phyloP scores from a whole-genome alignment of 2,888 invertebrate species.

The Eristalis pertinax region DNA sequence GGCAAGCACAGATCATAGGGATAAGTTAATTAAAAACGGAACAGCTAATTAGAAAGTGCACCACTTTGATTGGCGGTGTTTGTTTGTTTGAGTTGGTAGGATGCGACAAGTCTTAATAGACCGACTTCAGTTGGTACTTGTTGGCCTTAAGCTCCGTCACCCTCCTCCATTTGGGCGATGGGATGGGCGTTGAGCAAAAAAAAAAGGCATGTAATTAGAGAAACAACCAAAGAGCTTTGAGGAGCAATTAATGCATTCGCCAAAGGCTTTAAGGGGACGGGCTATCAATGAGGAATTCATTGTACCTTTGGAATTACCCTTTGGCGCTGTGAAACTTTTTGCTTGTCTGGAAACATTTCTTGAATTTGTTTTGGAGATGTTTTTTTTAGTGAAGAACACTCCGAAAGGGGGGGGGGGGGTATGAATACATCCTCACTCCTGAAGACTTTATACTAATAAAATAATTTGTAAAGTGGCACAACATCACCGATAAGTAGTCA shows the following conservation, averaged over 20 bases:
- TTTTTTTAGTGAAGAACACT: no score
- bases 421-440: no score
- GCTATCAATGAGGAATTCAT: neutral
- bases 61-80: conserved; percentile 53
- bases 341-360: no score
- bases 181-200: conserved; percentile 14
- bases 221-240: conserved; percentile 28
- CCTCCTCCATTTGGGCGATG: neutral
- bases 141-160: conserved; percentile 33
- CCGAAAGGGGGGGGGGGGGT: no score
- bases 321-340: neutral
- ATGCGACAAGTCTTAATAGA: conserved; percentile 20
- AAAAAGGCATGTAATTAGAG: conserved; percentile 34
- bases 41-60: conserved; percentile 68
- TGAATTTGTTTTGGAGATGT: no score
- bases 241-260: conserved; percentile 37
- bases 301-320: neutral
- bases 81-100: conserved; percentile 23
- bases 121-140: conserved; percentile 36
- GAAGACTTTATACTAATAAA: no score
- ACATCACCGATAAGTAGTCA: no score
- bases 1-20: conserved; percentile 51
- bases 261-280: neutral
- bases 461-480: no score
- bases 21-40: conserved; percentile 71